These are phyloP conservation scores for Molothrus aeneus DNA, from an alignment of 2,797 vertebrate species.

Conservation along the genomic window DNA sequence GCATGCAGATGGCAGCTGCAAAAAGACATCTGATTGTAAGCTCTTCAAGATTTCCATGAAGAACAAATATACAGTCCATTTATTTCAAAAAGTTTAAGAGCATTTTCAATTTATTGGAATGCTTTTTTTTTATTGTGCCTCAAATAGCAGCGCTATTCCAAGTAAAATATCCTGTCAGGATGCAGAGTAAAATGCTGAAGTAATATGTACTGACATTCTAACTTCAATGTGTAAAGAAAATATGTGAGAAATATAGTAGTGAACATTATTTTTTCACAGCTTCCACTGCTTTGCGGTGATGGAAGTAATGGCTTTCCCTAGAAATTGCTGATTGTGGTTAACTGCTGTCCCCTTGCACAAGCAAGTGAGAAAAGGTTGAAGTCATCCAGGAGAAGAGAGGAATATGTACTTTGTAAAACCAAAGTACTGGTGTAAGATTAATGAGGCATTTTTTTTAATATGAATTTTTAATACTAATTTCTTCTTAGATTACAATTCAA, in stretches of 20 bases:
- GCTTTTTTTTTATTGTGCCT: neutral
- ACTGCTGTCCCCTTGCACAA: neutral
- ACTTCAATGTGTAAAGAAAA: neutral
- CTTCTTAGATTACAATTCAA: neutral
- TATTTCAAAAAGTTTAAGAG: neutral
- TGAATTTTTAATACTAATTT: neutral
- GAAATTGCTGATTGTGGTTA: neutral
- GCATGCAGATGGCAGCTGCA: conserved; percentile 35
- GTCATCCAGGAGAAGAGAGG: neutral
- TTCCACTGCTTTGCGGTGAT: neutral
- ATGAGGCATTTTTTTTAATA: rapidly evolving
- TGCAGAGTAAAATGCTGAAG: neutral
- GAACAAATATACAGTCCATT: conserved; percentile 27
- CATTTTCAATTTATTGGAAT: neutral
- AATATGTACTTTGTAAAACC: neutral
- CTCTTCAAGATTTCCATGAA: conserved; percentile 30
- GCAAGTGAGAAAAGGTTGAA: neutral
- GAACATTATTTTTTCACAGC: neutral
- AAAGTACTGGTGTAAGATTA: neutral
- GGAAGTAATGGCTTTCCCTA: neutral
- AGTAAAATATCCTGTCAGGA: neutral
- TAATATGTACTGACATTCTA: conserved; percentile 1
- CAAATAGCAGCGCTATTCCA: conserved; percentile 11
- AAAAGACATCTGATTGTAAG: conserved; percentile 30
- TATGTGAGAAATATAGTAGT: neutral